Percentiles rank a stretch among this genome's conserved stretches.
These are phyloP conservation scores for Adelosebastes latens DNA, from an alignment of 2,797 vertebrate species.

Conservation along the genomic window DNA sequence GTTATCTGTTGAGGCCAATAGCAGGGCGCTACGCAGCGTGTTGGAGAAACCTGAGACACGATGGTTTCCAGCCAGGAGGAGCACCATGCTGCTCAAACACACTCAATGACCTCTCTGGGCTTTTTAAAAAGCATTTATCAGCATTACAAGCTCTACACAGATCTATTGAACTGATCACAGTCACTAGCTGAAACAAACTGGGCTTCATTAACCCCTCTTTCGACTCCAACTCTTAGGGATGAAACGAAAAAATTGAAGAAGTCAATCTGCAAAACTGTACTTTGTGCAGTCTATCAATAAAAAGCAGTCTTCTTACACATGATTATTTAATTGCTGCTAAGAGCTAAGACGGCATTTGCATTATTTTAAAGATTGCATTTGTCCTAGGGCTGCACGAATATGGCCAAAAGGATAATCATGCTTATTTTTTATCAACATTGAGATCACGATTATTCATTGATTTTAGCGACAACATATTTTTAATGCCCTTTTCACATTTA, in stretches of 20 bases:
- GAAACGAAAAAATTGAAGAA: too few species aligned
- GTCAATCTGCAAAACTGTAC: neutral
- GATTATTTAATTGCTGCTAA: neutral
- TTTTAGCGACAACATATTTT: too few species aligned
- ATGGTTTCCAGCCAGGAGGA: conserved; percentile 33
- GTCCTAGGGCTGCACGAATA: neutral
- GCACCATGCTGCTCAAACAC: conserved; percentile 10
- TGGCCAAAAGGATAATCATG: rapidly evolving
- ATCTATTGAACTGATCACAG: neutral
- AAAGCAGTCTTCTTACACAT: neutral
- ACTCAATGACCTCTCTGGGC: conserved; percentile 25
- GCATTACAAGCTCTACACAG: neutral
- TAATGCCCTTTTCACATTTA: too few species aligned
- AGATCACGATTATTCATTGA: too few species aligned
- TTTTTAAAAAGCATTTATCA: neutral
- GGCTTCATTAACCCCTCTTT: neutral
- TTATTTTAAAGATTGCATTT: neutral
- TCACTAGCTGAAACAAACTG: neutral
- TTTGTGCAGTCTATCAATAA: neutral
- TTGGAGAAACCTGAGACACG: conserved; percentile 47
- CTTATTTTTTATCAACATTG: too few species aligned
- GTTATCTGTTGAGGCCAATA: conserved; percentile 33
- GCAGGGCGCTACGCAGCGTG: conserved; percentile 18
- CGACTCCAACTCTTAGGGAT: neutral
- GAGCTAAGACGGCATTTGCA: neutral